Conservation (phyloP, 2,113 vertebrate species). For the Tauraco erythrolophus region DNA sequence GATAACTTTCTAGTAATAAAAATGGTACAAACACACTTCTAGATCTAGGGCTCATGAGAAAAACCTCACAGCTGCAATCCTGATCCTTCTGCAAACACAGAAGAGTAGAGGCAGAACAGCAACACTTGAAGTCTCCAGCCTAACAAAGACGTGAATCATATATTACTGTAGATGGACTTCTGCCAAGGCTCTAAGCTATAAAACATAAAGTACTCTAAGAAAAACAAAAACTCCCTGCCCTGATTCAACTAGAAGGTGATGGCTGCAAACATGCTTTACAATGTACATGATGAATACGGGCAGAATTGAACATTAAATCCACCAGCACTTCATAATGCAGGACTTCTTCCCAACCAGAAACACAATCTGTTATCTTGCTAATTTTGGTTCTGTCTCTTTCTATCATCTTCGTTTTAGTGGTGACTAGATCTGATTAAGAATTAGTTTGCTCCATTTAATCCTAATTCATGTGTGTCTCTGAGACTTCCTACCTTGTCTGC, state of each 20-base stretch:
- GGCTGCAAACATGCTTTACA: not conserved
- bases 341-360: conserved; percentile 5
- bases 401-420: not conserved
- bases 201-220: not conserved
- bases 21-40: not conserved
- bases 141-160: not conserved
- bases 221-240: not conserved
- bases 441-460: conserved; percentile 60
- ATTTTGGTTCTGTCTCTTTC: conserved; percentile 56
- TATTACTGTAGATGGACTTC: not conserved
- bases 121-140: not conserved
- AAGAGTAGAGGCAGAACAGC: not conserved
- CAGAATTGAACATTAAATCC: conserved; percentile 9
- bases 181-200: not conserved
- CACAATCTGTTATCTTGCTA: not conserved
- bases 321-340: not conserved
- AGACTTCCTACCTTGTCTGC: conserved; percentile 3
- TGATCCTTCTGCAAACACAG: conserved; percentile 12
- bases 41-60: not conserved
- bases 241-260: not conserved
- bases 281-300: not conserved
- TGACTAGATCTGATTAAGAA: conserved; percentile 38
- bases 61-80: not conserved
- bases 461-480: conserved; percentile 20
- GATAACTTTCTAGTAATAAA: not conserved